These are phyloP conservation scores for Ormyrus rosae DNA, from an alignment of 2,888 invertebrate genomes.

Conservation along the genomic window DNA sequence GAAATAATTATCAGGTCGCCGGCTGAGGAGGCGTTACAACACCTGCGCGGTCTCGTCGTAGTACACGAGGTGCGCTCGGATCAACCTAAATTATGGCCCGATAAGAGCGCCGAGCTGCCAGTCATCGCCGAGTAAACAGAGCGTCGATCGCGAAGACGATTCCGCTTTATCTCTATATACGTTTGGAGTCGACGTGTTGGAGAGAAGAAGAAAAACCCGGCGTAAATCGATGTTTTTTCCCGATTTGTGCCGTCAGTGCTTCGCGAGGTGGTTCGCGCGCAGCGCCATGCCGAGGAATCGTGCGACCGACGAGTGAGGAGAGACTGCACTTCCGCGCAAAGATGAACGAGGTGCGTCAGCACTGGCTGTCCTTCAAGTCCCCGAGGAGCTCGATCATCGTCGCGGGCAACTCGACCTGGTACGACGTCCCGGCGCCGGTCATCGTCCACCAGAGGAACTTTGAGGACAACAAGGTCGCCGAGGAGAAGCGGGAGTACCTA, in stretches of 20 bases:
- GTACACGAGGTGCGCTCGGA: background rate
- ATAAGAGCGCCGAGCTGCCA: background rate
- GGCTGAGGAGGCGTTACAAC: slow-evolving; percentile 7
- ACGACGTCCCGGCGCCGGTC: slow-evolving; percentile 68
- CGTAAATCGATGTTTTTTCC: too few relatives aligned
- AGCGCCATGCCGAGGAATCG: background rate
- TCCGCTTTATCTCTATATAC: too few relatives aligned
- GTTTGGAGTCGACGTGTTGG: too few relatives aligned
- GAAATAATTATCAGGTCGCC: slow-evolving; percentile 27
- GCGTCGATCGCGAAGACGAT: background rate
- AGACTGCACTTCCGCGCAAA: slow-evolving; percentile 9
- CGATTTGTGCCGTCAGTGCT: background rate
- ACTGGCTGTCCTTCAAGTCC: slow-evolving; percentile 65
- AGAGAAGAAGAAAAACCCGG: too few relatives aligned
- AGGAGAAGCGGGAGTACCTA: background rate
- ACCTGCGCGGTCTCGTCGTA: background rate
- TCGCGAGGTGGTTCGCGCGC: background rate
- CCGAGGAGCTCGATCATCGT: slow-evolving; percentile 58
- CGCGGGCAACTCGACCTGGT: slow-evolving; percentile 65
- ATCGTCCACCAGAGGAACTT: slow-evolving; percentile 68
- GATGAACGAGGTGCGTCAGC: slow-evolving; percentile 70
- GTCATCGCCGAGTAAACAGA: background rate
- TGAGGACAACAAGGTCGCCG: background rate
- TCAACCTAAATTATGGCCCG: slow-evolving; percentile 24
- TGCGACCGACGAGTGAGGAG: too few relatives aligned